Percentiles rank a stretch among this genome's conserved stretches.
These are phyloP conservation scores for Spodoptera exigua DNA, from an alignment of 2,888 invertebrate genomes.

Conservation along the genomic window DNA sequence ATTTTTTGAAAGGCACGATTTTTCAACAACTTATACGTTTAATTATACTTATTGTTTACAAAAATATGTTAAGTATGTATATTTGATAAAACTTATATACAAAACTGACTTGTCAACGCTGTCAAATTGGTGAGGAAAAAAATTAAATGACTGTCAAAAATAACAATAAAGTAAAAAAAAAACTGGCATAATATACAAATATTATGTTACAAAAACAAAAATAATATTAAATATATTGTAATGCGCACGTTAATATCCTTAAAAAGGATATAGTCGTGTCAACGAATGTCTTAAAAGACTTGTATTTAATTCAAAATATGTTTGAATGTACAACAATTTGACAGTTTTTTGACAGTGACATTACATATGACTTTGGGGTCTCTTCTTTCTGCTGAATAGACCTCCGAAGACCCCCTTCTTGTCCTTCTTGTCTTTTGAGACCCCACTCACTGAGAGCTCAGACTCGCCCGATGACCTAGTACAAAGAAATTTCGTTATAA, in stretches of 20 bases:
- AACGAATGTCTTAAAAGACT: neutral
- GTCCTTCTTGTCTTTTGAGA: slow-evolving; percentile 87
- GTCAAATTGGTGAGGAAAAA: slow-evolving; percentile 22
- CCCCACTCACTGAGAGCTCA: slow-evolving; percentile 83
- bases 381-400: slow-evolving; percentile 89
- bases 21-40: slow-evolving; percentile 52
- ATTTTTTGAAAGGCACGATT: slow-evolving; percentile 62
- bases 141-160: slow-evolving; percentile 18
- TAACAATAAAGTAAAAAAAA: slow-evolving; percentile 33
- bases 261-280: neutral
- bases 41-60: slow-evolving; percentile 26
- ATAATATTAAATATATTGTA: too few relatives aligned
- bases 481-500: neutral
- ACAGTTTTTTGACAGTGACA: slow-evolving; percentile 32
- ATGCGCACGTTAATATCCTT: too few relatives aligned
- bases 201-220: too few relatives aligned
- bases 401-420: slow-evolving; percentile 90
- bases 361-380: slow-evolving; percentile 89
- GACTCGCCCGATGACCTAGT: slow-evolving; percentile 85
- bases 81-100: slow-evolving; percentile 38
- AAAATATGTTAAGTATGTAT: slow-evolving; percentile 34
- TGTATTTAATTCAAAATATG: too few relatives aligned
- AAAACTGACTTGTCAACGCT: slow-evolving; percentile 25
- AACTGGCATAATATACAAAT: neutral
- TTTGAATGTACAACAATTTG: slow-evolving; percentile 34